phyloP scores from a whole-genome alignment of 1,140 invertebrate species.

The Drosophila kanapiae region DNA sequence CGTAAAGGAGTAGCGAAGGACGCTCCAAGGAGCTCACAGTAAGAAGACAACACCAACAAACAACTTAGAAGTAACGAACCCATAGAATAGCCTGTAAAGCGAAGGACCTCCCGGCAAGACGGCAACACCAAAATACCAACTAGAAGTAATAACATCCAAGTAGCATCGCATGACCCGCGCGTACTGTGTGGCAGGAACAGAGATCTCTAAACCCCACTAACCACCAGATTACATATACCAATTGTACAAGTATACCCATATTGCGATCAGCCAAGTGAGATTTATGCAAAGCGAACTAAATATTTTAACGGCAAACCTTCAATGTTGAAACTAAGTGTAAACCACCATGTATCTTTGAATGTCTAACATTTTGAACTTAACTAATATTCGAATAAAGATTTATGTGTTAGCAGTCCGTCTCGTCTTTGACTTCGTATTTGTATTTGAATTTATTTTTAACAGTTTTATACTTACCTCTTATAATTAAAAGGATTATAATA shows the following conservation, averaged over 20 bases:
- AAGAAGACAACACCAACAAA: constrained; percentile 67
- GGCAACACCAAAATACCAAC: constrained; percentile 31
- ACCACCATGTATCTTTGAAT: constrained; percentile 74
- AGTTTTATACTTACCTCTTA: no score
- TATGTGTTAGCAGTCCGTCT: constrained; percentile 64
- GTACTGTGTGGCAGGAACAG: constrained; percentile 11
- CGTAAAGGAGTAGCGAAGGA: constrained; percentile 31
- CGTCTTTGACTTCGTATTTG: background rate
- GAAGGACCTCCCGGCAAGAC: constrained; percentile 68
- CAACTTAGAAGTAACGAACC: constrained; percentile 42
- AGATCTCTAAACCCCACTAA: constrained; percentile 39
- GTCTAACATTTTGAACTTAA: constrained; percentile 75
- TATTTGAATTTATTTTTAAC: background rate
- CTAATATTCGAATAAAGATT: constrained; percentile 77
- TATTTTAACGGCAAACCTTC: constrained; percentile 59
- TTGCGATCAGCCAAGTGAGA: constrained; percentile 28
- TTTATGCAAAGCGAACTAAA: constrained; percentile 77
- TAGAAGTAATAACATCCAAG: constrained; percentile 8
- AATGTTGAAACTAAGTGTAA: constrained; percentile 63
- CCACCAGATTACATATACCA: constrained; percentile 43
- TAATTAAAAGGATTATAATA: no score
- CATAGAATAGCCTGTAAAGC: constrained; percentile 4
- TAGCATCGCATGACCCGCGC: background rate
- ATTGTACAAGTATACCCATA: constrained; percentile 23
- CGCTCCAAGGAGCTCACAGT: constrained; percentile 69